Evolutionary conservation across 1,140 invertebrate genomes (phyloP), one percentile per base, ranked within the genome.

Genomic region (Drosophila pectinifera): DNA sequence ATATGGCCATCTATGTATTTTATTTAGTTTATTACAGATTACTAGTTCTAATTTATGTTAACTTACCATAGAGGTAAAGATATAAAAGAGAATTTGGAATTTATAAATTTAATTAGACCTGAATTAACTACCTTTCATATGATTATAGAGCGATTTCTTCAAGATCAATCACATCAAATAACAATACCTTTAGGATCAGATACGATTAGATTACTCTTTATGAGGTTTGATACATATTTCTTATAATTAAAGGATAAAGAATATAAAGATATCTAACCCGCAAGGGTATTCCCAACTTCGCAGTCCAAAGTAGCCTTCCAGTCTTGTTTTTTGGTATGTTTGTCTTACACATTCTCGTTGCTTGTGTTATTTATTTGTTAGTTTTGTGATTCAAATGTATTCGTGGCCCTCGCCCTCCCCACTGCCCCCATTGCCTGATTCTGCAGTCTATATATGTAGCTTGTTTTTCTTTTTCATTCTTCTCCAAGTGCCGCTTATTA

Each of bases 361-460:
- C 73, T 69, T 77, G 79, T 82, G 82, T 86, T 86, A 86, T 86
- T 86, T 86, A 86, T 86, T 88, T 88, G 83, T 89, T 88, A 88
- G 83, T 88, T 88, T 88, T 88, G 84, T 62, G 83, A 89, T 88
- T 88, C 83, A 88, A 88, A 88, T 88, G 75, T 86, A 86, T 88
- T 82, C 83, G 49, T 57, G 41, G 53, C 28, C 45, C 14, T 34
- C 26, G 31, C 16, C 43, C 22, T 14, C 18, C 24, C 3, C 5
- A 14, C 0, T n/a, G 10, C 7, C 13, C 36, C 18, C 51, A 3
- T 7, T 24, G 34, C 73, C 57, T 73, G 69, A 49, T 73, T 73
- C 72, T 63, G 45, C 42, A 59, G 45, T 61, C 54, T 72, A 70
- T 67, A 74, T 67, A 74, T 67, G 64, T 75, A 59, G 51, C 75